Base-by-base conservation (phyloP, 2,797 vertebrate species). In the Basileuterus tristriatus region DNA sequence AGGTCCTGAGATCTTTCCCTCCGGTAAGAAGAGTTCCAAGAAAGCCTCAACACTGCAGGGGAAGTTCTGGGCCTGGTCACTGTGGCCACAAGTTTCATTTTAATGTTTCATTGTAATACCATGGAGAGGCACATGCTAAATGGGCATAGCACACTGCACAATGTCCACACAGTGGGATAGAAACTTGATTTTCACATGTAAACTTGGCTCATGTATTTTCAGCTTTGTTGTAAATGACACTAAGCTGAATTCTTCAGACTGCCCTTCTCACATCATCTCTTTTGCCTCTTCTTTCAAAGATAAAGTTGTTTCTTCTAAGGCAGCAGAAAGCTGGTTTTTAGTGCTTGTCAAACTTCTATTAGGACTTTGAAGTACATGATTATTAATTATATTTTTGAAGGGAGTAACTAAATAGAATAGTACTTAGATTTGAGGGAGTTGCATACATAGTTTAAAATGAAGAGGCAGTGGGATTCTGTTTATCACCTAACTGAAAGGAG, bases 1-100 rank as follows among this genome's bases (percentile, higher is more conserved):
- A 99, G 97, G 99, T 99, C 84, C 98, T 99, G 75, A 98, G 99
- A 16, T 99, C 99, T 47, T 99, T 99, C 74, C 99, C 99, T 43
- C 99, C 99, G 60, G 99, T 99, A 96, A 97, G 96, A 41, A 24
- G 4, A 37, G 43, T 63, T 87, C 22, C 71, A 47, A 15, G 59
- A 47, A 36, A 14, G 11, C 59, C n/a, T 55, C 9, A 55, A 39
- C 9, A 8, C 53, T 36, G 26, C 24, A 29, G 17, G 13, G 55
- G 8, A 32, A 56, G 26, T 76, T n/a, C 21, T 6, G 23, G 21
- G 30, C 55, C 27, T 44, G 41, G 26, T 39, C 50, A 6, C 23
- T 60, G 43, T 50, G 41, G 30, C 64, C 27, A 22, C 52, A 55
- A 37, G 21, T 58, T 67, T 71, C 9, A n/a, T 76, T 87, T 36